Evolutionary conservation across 2,888 invertebrate species (phyloP).

Genomic region (Merodon equestris): DNA sequence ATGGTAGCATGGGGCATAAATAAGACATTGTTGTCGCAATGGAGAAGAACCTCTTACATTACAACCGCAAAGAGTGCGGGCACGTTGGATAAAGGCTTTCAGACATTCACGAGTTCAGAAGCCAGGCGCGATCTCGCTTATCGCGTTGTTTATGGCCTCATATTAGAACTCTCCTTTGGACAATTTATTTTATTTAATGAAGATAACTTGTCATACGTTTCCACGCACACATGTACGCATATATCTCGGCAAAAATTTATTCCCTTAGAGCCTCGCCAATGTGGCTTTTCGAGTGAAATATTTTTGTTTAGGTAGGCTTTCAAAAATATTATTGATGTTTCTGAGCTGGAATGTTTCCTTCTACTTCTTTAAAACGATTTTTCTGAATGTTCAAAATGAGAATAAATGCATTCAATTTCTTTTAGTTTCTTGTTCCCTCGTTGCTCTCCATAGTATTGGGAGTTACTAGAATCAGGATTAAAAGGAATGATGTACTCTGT

Average conservation of each 20-base stretch:
- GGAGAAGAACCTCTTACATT: constrained; percentile 39
- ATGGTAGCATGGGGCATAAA: constrained; percentile 24
- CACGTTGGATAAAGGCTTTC: constrained; percentile 47
- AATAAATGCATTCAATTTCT: constrained; percentile 26
- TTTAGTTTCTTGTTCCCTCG: too few relatives aligned
- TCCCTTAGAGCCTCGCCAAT: constrained; percentile 49
- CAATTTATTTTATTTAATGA: constrained; percentile 68
- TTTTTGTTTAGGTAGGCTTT: constrained; percentile 43
- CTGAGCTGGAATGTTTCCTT: too few relatives aligned
- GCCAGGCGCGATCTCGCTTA: constrained; percentile 64
- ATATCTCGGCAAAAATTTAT: constrained; percentile 44
- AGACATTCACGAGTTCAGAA: constrained; percentile 55
- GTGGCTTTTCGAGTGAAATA: constrained; percentile 48
- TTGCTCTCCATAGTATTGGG: too few relatives aligned
- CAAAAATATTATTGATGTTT: neutral
- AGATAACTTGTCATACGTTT: constrained; percentile 65
- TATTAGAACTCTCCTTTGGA: constrained; percentile 67
- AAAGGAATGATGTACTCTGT: too few relatives aligned
- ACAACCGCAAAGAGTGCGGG: constrained; percentile 19
- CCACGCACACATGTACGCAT: neutral
- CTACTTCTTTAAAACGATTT: too few relatives aligned
- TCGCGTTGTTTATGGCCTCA: constrained; percentile 63
- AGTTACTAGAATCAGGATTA: too few relatives aligned
- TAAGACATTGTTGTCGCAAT: constrained; percentile 48
- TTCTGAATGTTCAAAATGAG: constrained; percentile 2